phyloP scores from a whole-genome alignment of 2,888 invertebrate species.

The Diarsia mendica region DNA sequence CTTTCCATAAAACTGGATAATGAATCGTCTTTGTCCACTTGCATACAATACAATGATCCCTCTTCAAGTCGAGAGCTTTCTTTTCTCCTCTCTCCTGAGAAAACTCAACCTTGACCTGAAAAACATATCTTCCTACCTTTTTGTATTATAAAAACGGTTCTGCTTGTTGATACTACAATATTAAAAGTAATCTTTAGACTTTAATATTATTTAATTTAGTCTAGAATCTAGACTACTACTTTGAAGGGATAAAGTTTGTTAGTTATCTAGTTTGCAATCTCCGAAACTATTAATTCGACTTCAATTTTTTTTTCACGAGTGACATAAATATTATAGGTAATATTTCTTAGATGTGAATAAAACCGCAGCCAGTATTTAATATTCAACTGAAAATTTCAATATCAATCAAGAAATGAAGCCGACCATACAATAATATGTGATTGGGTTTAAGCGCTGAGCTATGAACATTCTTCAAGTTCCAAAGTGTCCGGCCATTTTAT shows the following conservation, averaged over 20 bases:
- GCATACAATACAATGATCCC: slow-evolving; percentile 49
- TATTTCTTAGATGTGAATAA: background rate
- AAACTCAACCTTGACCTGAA: slow-evolving; percentile 42
- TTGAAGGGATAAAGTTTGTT: background rate
- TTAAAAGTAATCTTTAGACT: no score
- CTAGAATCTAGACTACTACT: no score
- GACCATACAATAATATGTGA: slow-evolving; percentile 64
- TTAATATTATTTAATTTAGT: no score
- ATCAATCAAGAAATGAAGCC: slow-evolving; percentile 41
- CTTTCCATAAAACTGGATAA: slow-evolving; percentile 34
- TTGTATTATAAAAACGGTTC: slow-evolving; percentile 11
- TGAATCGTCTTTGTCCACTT: slow-evolving; percentile 52
- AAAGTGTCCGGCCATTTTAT: slow-evolving; percentile 66
- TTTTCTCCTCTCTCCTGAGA: slow-evolving; percentile 31
- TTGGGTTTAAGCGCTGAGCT: slow-evolving; percentile 65
- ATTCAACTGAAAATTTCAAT: slow-evolving; percentile 31
- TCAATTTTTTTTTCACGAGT: background rate
- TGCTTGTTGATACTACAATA: no score
- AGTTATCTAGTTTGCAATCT: background rate
- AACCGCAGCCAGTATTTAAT: background rate
- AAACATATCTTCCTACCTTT: slow-evolving; percentile 15
- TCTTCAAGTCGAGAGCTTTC: slow-evolving; percentile 40
- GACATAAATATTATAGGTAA: background rate
- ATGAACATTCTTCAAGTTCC: slow-evolving; percentile 69
- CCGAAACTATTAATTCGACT: background rate